A percentile compares a stretch with the other conserved stretches of the same genome.
phyloP scores from a whole-genome alignment of 2,888 invertebrate species.

The Drosophila peninsularis region DNA sequence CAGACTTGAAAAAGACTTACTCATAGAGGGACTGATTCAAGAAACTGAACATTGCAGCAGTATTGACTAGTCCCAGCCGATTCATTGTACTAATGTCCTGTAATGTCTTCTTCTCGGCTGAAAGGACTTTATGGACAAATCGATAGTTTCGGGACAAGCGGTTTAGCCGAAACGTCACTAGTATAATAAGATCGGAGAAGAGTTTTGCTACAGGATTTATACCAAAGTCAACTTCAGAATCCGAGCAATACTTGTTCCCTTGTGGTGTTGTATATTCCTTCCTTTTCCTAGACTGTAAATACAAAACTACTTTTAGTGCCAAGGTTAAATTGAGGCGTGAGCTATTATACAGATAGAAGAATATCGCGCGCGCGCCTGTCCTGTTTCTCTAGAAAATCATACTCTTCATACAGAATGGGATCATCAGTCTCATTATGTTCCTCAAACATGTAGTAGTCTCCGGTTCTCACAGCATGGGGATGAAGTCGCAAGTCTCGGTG shows the following conservation, averaged over 20 bases:
- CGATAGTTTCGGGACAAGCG: conserved; percentile 94
- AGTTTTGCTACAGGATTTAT: conserved; percentile 57
- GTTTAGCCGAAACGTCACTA: conserved; percentile 86
- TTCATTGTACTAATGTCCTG: conserved; percentile 87
- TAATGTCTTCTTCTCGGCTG: conserved; percentile 92
- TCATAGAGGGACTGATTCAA: conserved; percentile 62
- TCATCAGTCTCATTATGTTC: conserved; percentile 92
- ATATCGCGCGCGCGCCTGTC: conserved; percentile 50
- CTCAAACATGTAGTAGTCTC: conserved; percentile 99
- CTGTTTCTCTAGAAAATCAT: conserved; percentile 82
- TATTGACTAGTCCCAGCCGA: conserved; percentile 63
- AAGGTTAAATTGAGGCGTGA: not conserved
- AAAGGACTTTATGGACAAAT: conserved; percentile 94
- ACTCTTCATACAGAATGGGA: conserved; percentile 86
- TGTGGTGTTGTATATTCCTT: not conserved
- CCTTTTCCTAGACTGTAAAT: conserved; percentile 39
- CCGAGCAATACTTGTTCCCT: conserved; percentile 31
- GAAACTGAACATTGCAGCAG: conserved; percentile 66
- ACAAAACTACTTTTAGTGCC: not conserved
- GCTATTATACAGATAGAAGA: conserved; percentile 35
- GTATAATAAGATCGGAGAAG: conserved; percentile 43
- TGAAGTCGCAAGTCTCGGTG: conserved; percentile 87
- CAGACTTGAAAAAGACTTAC: conserved; percentile 37
- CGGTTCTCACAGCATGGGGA: conserved; percentile 94
- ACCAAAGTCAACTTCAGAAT: conserved; percentile 55